Base-by-base conservation (phyloP, 1,140 invertebrate genomes). In the Pantala flavescens region DNA sequence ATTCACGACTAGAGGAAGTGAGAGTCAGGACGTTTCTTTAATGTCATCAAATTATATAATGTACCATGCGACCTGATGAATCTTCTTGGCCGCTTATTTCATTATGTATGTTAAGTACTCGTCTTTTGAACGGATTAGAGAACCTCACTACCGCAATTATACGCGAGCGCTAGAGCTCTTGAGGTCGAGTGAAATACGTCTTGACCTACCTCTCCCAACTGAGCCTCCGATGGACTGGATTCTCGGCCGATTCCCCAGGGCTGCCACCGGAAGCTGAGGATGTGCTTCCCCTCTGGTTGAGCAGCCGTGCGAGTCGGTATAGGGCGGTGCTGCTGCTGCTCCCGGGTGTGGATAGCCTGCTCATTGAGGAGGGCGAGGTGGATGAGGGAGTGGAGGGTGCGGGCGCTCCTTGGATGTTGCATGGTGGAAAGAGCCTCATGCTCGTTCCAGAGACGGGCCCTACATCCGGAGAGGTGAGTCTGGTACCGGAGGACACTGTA, bases 121-220 rank as follows among this genome's bases (percentile, higher is more conserved):
- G 9, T 2, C 28, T 9, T 9, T 2, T 5, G 28, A 9, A 5
- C 28, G 3, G 3, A 9, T 36, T 36, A 9, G 9, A 36, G 28
- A 5, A 2, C 28, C 28, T 36, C 28, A 5, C 3, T 36, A 36
- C 9, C 2, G 28, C 9, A 5, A 36, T 36, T 36, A 36, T 9
- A 36, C 9, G 3, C 28, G 28, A 36, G 9, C 2, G 9, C 3
- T 36, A 36, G n/a, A n/a, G n/a, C n/a, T n/a, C 2, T 36, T 36
- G 28, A 9, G 28, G 28, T 5, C 2, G 2, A 36, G 3, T 36
- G 28, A 36, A n/a, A 9, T 36, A 36, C 9, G 28, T 36, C 9
- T 36, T 5, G 28, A 79, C 82, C 82, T 83, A 92, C 91, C 89
- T 88, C 81, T 93, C 91, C 91, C 91, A 92, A 78, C 90, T 91